phyloP scores from a whole-genome alignment of 2,113 vertebrate species.

The Ptilorrhoa leucosticta region DNA sequence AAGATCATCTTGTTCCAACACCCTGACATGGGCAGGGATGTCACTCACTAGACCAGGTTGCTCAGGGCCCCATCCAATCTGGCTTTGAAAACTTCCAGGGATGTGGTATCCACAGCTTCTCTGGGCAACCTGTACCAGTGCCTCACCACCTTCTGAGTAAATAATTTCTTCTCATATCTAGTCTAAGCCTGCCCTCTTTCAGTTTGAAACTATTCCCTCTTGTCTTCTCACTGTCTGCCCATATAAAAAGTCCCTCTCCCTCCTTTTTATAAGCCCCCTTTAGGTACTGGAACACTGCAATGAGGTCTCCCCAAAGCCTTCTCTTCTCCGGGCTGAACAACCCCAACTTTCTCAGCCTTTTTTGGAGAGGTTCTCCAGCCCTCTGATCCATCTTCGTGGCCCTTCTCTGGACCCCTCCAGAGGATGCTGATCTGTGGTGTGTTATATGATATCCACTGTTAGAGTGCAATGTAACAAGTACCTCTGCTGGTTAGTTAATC shows the following conservation, averaged over 20 bases:
- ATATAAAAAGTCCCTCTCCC: neutral
- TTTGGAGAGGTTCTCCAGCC: neutral
- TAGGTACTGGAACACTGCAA: neutral
- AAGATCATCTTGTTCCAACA: neutral
- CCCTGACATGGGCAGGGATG: neutral
- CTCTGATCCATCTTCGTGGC: neutral
- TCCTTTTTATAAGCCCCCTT: neutral
- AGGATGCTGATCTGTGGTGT: neutral
- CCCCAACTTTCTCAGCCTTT: neutral
- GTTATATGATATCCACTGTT: neutral
- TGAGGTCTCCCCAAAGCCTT: neutral
- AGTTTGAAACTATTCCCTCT: neutral
- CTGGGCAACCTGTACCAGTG: neutral
- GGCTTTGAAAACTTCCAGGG: neutral
- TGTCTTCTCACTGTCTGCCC: neutral
- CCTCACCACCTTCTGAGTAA: neutral
- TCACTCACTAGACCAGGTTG: neutral
- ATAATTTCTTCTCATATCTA: neutral
- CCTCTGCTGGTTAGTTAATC: neutral
- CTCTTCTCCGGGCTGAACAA: neutral
- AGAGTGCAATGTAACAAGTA: neutral
- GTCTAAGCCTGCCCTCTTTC: neutral
- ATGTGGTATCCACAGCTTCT: neutral
- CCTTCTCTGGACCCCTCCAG: neutral
- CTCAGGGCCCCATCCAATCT: neutral